Evolutionary conservation across 1,140 invertebrate genomes (phyloP).

Genomic region (Euborellia annulipes): DNA sequence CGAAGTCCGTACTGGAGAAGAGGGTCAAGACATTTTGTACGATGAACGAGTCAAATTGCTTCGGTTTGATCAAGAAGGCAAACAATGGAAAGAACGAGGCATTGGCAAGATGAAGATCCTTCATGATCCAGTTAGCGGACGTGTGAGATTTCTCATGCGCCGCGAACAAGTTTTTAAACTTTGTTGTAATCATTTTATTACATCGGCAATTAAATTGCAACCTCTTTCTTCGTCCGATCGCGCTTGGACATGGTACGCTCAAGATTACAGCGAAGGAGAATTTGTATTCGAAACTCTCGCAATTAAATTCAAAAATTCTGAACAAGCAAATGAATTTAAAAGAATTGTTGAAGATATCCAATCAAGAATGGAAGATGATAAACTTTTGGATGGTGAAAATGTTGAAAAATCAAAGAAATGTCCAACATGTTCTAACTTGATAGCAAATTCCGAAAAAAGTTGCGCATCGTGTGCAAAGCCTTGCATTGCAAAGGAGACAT

Average conservation of each 20-base stretch:
- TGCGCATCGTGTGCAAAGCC: too few species aligned
- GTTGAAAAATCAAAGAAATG: too few species aligned
- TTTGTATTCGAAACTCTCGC: constrained; percentile 48
- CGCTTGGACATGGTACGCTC: constrained; percentile 53
- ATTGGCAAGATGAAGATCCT: constrained; percentile 58
- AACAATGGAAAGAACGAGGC: constrained; percentile 79
- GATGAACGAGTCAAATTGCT: constrained; percentile 52
- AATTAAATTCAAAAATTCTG: constrained; percentile 52
- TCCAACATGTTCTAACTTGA: too few species aligned
- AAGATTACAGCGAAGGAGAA: constrained; percentile 57
- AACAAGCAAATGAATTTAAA: constrained; percentile 23
- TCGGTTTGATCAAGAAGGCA: constrained; percentile 40
- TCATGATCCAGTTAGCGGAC: constrained; percentile 35
- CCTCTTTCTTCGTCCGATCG: constrained; percentile 43
- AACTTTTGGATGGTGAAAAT: neutral
- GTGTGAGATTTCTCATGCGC: constrained; percentile 55
- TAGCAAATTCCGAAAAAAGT: too few species aligned
- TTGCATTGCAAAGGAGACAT: too few species aligned
- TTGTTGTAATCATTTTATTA: constrained; percentile 56
- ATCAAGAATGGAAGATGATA: constrained; percentile 1
- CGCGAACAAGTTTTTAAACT: constrained; percentile 53
- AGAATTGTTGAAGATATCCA: constrained; percentile 2
- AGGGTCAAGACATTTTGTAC: constrained; percentile 47
- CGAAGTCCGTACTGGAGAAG: constrained; percentile 55
- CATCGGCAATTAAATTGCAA: constrained; percentile 40